These are phyloP conservation scores for Trilocha varians DNA, from an alignment of 2,888 invertebrate species.

Conservation along the genomic window DNA sequence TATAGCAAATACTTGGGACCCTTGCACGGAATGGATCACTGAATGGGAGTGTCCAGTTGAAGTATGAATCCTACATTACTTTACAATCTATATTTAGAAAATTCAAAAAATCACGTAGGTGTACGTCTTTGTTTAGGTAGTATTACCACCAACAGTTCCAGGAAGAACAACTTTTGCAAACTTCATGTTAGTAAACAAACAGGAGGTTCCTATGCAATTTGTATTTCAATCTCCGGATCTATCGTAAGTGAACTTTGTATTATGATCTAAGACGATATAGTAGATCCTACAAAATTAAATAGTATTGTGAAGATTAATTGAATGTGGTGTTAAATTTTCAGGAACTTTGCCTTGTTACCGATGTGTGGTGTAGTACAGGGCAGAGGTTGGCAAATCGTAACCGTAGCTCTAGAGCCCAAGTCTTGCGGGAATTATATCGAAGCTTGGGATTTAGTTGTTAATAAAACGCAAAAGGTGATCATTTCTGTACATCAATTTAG, in stretches of 20 bases:
- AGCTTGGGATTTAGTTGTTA: constrained; percentile 56
- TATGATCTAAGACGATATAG: too few relatives aligned
- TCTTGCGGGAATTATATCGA: constrained; percentile 51
- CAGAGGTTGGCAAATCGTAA: constrained; percentile 61
- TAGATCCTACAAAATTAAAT: too few relatives aligned
- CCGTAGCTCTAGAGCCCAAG: constrained; percentile 58
- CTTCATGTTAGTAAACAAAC: constrained; percentile 57
- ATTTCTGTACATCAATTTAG: background rate
- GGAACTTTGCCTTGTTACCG: constrained; percentile 55
- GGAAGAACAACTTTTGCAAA: constrained; percentile 50
- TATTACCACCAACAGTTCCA: constrained; percentile 61
- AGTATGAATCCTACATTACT: constrained; percentile 21
- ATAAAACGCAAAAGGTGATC: constrained; percentile 48
- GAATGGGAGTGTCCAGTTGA: constrained; percentile 57
- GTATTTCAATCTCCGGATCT: constrained; percentile 45
- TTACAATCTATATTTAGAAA: too few relatives aligned
- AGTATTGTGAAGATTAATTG: too few relatives aligned
- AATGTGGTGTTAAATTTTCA: constrained; percentile 16
- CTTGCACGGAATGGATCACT: constrained; percentile 50
- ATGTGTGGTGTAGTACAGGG: constrained; percentile 59
- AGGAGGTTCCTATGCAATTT: constrained; percentile 53
- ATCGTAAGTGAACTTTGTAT: constrained; percentile 57
- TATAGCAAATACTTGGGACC: constrained; percentile 55
- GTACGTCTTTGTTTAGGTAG: constrained; percentile 33
- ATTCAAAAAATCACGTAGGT: too few relatives aligned